Evolutionary conservation across 2,113 vertebrate genomes (phyloP).

Genomic region (Cyanistes caeruleus): DNA sequence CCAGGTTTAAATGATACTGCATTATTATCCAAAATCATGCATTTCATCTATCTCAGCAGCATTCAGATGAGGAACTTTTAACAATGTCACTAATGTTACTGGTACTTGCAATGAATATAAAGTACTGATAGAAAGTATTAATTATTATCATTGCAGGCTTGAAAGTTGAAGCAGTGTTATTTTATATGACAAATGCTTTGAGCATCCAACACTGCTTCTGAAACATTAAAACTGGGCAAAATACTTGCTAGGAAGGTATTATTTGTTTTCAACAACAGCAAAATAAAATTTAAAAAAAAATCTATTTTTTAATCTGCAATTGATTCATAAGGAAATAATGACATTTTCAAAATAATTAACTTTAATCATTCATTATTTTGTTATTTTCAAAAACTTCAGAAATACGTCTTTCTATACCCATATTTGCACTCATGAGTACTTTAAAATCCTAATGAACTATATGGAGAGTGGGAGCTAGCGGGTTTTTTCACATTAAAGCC

Average conservation of each 20-base stretch:
- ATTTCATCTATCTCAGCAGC: neutral
- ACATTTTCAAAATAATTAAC: neutral
- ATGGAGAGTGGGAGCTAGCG: neutral
- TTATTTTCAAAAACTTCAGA: slow-evolving; percentile 7
- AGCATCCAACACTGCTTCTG: slow-evolving; percentile 15
- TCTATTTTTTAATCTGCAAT: neutral
- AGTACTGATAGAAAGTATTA: slow-evolving; percentile 47
- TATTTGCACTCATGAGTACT: neutral
- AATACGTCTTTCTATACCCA: neutral
- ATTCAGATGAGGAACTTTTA: slow-evolving; percentile 52
- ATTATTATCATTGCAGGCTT: slow-evolving; percentile 41
- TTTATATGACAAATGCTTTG: slow-evolving; percentile 10
- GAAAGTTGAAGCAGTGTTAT: slow-evolving; percentile 38
- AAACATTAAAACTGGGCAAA: neutral
- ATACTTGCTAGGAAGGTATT: neutral
- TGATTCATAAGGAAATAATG: slow-evolving; percentile 3
- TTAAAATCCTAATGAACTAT: neutral
- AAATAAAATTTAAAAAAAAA: neutral
- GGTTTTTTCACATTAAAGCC: neutral
- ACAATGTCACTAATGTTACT: slow-evolving; percentile 49
- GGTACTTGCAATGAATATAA: slow-evolving; percentile 31
- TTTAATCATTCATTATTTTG: neutral
- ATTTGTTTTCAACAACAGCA: slow-evolving; percentile 11
- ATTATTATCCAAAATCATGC: slow-evolving; percentile 40
- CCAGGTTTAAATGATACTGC: slow-evolving; percentile 41